These are phyloP conservation scores for Thaleichthys pacificus DNA, from an alignment of 2,797 vertebrate species.

Conservation along the genomic window DNA sequence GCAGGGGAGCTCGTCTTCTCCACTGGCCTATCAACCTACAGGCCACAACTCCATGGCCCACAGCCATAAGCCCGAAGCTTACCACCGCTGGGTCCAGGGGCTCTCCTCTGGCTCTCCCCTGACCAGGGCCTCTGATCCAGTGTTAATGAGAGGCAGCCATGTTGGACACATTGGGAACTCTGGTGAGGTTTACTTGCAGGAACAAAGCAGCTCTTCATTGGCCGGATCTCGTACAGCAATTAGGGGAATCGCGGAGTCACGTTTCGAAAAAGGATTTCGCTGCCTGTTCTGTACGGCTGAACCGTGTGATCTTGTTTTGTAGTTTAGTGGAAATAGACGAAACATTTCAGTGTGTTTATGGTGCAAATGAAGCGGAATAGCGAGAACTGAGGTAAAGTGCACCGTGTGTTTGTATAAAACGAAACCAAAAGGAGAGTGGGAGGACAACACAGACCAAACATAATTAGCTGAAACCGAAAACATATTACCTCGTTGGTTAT, in stretches of 20 bases:
- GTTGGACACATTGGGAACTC: constrained; percentile 30
- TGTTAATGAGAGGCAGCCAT: constrained; percentile 48
- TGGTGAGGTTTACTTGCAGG: constrained; percentile 41
- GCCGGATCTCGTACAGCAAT: constrained; percentile 28
- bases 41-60: constrained; percentile 47
- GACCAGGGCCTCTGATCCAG: constrained; percentile 33
- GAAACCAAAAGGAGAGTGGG: constrained; percentile 38
- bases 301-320: constrained; percentile 11
- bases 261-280: too few species aligned
- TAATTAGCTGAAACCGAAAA: constrained; percentile 55
- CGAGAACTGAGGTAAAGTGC: constrained; percentile 14
- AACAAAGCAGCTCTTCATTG: constrained; percentile 56
- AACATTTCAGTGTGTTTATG: constrained; percentile 46
- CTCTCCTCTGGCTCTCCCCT: constrained; percentile 3
- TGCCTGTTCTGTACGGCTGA: background rate
- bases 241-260: too few species aligned
- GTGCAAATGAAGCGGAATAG: constrained; percentile 44
- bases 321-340: constrained; percentile 40
- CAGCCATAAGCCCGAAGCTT: constrained; percentile 25
- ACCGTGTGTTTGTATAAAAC: constrained; percentile 22
- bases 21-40: constrained; percentile 30
- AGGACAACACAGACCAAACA: constrained; percentile 30
- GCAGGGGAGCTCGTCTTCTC: constrained; percentile 30
- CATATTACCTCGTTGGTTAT: constrained; percentile 13
- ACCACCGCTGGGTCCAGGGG: constrained; percentile 33